Evolutionary conservation across 2,888 invertebrate genomes (phyloP).

Genomic region (Brachyptera putata): DNA sequence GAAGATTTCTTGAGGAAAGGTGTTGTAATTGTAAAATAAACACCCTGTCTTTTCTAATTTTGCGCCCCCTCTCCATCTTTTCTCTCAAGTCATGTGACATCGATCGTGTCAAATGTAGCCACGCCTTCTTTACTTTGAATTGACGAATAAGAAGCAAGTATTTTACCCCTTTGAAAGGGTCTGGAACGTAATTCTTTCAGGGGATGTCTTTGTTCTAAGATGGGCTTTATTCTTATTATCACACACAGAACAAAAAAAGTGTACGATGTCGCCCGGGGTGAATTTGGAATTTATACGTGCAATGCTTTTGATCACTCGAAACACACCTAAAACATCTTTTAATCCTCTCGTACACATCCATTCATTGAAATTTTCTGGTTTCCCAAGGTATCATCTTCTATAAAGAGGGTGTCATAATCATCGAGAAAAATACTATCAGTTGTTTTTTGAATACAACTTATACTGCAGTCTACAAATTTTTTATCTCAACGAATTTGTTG

Average conservation of each 20-base stretch:
- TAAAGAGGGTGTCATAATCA: too few species aligned
- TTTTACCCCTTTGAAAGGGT: conserved; percentile 17
- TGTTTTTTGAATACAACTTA: too few species aligned
- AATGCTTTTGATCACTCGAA: conserved; percentile 8
- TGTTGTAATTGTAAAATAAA: conserved; percentile 16
- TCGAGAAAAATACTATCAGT: too few species aligned
- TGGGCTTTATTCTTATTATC: conserved; percentile 15
- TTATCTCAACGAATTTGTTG: too few species aligned
- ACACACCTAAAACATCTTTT: background rate
- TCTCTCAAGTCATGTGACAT: conserved; percentile 21
- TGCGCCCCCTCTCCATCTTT: conserved; percentile 12
- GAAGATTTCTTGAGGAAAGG: background rate
- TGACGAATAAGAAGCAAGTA: conserved; percentile 22
- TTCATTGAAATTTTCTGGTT: too few species aligned
- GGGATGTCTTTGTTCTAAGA: conserved; percentile 22
- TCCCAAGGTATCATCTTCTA: too few species aligned
- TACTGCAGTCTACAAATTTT: too few species aligned
- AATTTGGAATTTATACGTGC: conserved; percentile 18
- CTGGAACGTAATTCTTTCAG: conserved; percentile 16
- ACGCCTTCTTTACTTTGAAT: conserved; percentile 17
- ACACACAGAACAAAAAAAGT: background rate
- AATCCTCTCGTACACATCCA: too few species aligned
- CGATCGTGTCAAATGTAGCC: conserved; percentile 21
- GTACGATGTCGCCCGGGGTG: background rate
- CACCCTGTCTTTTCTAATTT: conserved; percentile 22